Base-by-base conservation (phyloP, 2,888 invertebrate genomes). In the Drymonia ruficornis region DNA sequence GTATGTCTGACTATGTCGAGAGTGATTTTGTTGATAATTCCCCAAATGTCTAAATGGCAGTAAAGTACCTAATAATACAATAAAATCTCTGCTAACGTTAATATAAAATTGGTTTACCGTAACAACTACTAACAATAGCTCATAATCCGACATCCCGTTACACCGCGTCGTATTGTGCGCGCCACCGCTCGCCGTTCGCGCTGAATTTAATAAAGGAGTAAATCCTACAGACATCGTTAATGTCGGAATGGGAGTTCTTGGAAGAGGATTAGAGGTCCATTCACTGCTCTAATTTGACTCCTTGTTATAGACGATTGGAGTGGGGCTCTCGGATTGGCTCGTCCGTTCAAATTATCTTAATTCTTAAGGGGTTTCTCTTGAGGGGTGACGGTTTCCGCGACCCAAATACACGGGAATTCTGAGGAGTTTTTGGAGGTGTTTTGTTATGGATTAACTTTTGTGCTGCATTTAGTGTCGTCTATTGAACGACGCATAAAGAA, bases 231-330 rank as follows among this genome's bases (percentile, higher is more conserved):
- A 60, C 67, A 54, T 68, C 76, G 70, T 74, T 76, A 78, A 76
- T 68, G 76, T 68, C 60, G 70, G 63, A 76, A 73, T 70, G 68
- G 70, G 66, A 72, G 66, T 70, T 53, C 70, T 70, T 65, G 70
- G 70, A 72, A 72, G 71, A 76, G 74, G 74, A 78, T 79, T 76
- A 78, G 71, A 69, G 71, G 66, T 72, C 73, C 70, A 74, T 78
- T 77, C 76, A 72, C 67, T 64, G 67, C 67, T 74, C 73, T 78
- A 75, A 78, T 74, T 78, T 76, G 72, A 74, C 69, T 76, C 72
- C 74, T 72, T 74, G 76, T 76, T 73, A 70, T 61, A 66, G 63
- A 60, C 58, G 65, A 67, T 65, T 65, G 62, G 61, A 72, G 63
- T 62, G 59, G n/a, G 56, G 46, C 47, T 59, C 59, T 57, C 43